Base-by-base conservation (phyloP, 1,140 invertebrate species). In the Araneus ventricosus region DNA sequence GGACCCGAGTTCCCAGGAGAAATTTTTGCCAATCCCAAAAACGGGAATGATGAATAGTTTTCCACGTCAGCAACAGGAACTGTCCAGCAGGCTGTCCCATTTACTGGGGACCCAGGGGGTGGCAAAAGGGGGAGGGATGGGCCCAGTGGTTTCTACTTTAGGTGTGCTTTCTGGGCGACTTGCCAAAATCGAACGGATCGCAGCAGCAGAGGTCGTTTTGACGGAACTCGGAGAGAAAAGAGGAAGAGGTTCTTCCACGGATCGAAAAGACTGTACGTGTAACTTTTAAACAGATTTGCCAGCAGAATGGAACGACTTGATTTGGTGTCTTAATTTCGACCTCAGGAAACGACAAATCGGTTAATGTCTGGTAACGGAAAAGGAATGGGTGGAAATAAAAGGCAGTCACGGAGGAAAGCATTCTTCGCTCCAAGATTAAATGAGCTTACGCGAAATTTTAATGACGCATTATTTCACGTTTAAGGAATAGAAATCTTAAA, bases 151-250 rank as follows among this genome's bases (percentile, higher is more conserved):
- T 63, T 22, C 52, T 45, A 63, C 59, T 61, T 63, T 87, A 63
- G 85, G 57, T 27, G 27, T 63, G 57, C 57, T 70, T 61, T 88
- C 57, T 88, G 87, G 87, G 87, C 87, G 59, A 20, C n/a, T 88
- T 88, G 87, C 87, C 87, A 88, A 88, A 88, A 88, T 88, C 87
- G 87, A 88, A 88, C 41, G 85, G 24, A 80, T 39, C 27, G 37
- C 10, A 24, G 41, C 87, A 17, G 24, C 24, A 87, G 63, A 88
- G 87, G 87, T 67, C 59, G 87, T 84, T 84, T 45, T 84, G 82
- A n/a, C n/a, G 41, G 82, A 27, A 84, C 45, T 84, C 41, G 5
- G 82, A 7, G 45, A 84, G 45, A 41, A 84, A 22, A 30, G 8
- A 57, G 82, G 20, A 82, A 39, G 24, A 24, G 4, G 82, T 52